A percentile compares a stretch with the other conserved stretches of the same genome.
Conservation (phyloP, 2,888 invertebrate genomes). For the Meiosimyza platycephala region DNA sequence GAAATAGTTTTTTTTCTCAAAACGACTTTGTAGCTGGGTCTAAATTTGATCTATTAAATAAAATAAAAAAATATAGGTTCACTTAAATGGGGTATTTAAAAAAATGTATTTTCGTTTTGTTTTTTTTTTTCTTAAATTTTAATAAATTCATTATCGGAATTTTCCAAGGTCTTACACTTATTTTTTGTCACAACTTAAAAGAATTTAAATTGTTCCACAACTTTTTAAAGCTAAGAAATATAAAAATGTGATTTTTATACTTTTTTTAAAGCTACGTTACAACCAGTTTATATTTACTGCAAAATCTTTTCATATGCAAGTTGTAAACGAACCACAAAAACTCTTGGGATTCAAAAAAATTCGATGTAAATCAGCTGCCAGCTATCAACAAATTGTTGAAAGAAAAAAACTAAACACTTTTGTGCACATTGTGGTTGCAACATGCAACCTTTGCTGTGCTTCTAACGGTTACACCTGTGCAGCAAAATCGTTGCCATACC, state of each 20-base stretch:
- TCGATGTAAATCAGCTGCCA: conserved; percentile 36
- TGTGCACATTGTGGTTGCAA: conserved; percentile 1
- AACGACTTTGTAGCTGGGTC: not conserved
- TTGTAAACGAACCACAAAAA: not conserved
- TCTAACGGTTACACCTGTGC: conserved; percentile 9
- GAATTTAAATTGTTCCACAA: too few relatives aligned
- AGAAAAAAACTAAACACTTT: not conserved
- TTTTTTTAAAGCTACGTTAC: too few relatives aligned
- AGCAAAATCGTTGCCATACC: not conserved
- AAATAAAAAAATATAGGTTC: too few relatives aligned
- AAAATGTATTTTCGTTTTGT: too few relatives aligned
- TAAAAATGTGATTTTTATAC: too few relatives aligned
- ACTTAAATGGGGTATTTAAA: too few relatives aligned
- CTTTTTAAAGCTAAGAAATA: too few relatives aligned
- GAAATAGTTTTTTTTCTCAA: conserved; percentile 11
- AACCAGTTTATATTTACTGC: not conserved
- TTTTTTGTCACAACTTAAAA: too few relatives aligned
- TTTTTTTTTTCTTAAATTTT: too few relatives aligned
- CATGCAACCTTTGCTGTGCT: not conserved
- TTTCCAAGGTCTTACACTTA: too few relatives aligned
- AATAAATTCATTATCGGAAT: too few relatives aligned
- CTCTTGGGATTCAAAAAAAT: not conserved
- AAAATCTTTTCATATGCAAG: not conserved
- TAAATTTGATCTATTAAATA: too few relatives aligned
- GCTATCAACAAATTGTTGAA: conserved; percentile 34